phyloP scores from a whole-genome alignment of 2,888 invertebrate genomes.

The Xylophagus ater region DNA sequence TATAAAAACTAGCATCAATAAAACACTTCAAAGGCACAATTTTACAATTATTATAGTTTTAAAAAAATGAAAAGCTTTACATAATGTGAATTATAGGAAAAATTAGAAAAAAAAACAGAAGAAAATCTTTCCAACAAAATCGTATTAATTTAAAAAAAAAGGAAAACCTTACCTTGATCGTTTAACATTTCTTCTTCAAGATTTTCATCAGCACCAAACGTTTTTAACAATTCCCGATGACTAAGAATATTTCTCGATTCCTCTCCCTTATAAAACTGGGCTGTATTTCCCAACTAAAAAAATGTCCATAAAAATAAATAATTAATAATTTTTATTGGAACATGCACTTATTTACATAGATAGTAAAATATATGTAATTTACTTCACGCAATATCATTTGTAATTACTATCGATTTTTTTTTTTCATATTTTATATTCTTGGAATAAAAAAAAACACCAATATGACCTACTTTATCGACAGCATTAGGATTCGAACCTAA shows the following conservation, averaged over 20 bases:
- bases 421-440: too few species aligned
- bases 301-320: conserved; percentile 1
- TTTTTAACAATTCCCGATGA: conserved; percentile 53
- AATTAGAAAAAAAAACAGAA: too few species aligned
- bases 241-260: conserved; percentile 49
- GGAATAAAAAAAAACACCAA: too few species aligned
- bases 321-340: too few species aligned
- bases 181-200: conserved; percentile 56
- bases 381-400: too few species aligned
- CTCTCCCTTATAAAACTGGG: conserved; percentile 63
- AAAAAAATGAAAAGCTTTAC: background rate
- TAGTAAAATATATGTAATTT: too few species aligned
- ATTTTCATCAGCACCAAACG: conserved; percentile 58
- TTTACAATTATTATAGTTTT: background rate
- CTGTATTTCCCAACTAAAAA: conserved; percentile 61
- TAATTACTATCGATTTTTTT: too few species aligned
- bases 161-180: conserved; percentile 57
- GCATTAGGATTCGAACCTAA: conserved; percentile 75
- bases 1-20: background rate
- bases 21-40: conserved; percentile 15
- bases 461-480: conserved; percentile 64
- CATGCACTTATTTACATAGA: too few species aligned
- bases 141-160: too few species aligned
- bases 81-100: too few species aligned
- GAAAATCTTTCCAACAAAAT: too few species aligned